Evolutionary conservation across 2,113 vertebrate genomes (phyloP).

Genomic region (Gymnobelideus leadbeateri): DNA sequence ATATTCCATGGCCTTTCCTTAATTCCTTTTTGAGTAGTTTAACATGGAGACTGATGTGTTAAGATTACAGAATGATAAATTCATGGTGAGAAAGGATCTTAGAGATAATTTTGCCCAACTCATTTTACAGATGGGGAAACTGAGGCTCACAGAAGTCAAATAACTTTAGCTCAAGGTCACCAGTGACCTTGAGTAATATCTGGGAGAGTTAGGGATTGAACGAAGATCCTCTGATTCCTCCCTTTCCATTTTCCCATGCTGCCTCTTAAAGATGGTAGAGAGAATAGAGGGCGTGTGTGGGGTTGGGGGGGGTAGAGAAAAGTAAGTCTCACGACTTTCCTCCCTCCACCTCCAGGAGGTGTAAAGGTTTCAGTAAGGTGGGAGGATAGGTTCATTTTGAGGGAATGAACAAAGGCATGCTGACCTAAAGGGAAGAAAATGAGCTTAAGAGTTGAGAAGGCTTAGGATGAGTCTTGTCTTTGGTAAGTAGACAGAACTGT

Average conservation of each 20-base stretch:
- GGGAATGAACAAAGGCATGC: background rate
- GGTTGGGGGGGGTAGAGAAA: background rate
- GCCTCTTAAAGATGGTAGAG: background rate
- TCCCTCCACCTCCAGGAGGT: background rate
- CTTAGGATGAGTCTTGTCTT: background rate
- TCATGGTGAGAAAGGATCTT: background rate
- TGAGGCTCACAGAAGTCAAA: background rate
- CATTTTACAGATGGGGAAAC: background rate
- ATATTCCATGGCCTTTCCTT: background rate
- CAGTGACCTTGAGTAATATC: too few relatives aligned
- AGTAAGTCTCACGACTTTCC: background rate
- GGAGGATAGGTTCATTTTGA: background rate
- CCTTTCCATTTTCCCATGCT: background rate
- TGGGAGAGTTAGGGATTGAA: too few relatives aligned
- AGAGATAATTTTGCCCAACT: background rate
- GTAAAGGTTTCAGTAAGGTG: background rate
- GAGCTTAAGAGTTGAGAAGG: background rate
- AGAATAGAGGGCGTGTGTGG: background rate
- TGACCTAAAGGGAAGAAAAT: background rate
- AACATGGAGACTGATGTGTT: background rate
- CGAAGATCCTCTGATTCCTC: background rate
- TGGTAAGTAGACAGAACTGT: background rate
- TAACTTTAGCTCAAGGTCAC: background rate
- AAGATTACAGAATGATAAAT: background rate
- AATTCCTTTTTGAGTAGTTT: background rate